Evolutionary conservation across 2,888 invertebrate genomes (phyloP), one percentile per base, ranked within the genome.

Genomic region (Plebejus argus): DNA sequence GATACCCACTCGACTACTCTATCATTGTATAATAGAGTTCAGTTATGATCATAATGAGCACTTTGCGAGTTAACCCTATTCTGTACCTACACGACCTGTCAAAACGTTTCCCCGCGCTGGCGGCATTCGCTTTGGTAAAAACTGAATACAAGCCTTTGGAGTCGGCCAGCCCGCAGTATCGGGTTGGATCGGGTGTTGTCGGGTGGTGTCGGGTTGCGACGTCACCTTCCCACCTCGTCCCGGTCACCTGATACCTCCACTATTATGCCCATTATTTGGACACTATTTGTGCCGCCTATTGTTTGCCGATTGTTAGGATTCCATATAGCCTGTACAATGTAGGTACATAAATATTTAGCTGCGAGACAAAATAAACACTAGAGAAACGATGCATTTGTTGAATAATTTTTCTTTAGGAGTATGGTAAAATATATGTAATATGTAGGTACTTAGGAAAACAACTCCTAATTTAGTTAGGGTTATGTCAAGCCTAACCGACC

Each of bases 261-360:
- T 81, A 82, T 84, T 83, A 81, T 83, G 79, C 81, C 79, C 83
- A 82, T 83, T 84, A 83, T 84, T 83, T 82, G 81, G 82, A 83
- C 82, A 83, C 83, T 83, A 83, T 83, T 83, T 84, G 85, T 84
- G 72, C 79, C 71, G 78, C 78, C 78, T 78, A 79, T 80, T 78
- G 74, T 77, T 80, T 80, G 79, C 78, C 80, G 53, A 53, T 74
- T 74, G 45, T 72, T 23, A 35, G 45, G 71, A 39, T 71, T n/a
- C 39, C 39, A 45, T 45, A 20, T 74, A 6, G 28, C 49, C 23
- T 7, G n/a, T 74, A 74, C n/a, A n/a, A n/a, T n/a, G n/a, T n/a
- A n/a, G n/a, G n/a, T n/a, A n/a, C 15, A 74, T 74, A 33, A 72
- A 72, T 49, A 72, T 72, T 72, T 72, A 20, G 15, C 71, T 39